Evolutionary conservation across 2,113 vertebrate genomes (phyloP).

Genomic region (human): GRCh38 chr1:168698001-168698500

Average conservation of each 20-base stretch:
- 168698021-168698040: neutral
- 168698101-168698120: neutral
- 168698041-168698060: neutral
- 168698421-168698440: neutral
- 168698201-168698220: neutral
- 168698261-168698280: neutral
- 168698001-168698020: neutral
- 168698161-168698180: neutral
- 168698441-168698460: neutral
- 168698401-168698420: neutral
- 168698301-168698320: neutral
- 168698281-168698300: constrained; percentile 1
- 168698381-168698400: constrained; percentile 7
- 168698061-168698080: neutral
- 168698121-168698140: neutral
- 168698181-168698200: neutral
- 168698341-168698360: constrained; percentile 25
- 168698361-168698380: constrained; percentile 43
- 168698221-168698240: neutral
- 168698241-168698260: neutral
- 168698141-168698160: neutral
- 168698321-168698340: constrained; percentile 47
- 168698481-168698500: neutral
- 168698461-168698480: neutral
- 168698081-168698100: neutral